phyloP scores from a whole-genome alignment of 2,888 invertebrate genomes.

The Hirtodrosophila trivittata region DNA sequence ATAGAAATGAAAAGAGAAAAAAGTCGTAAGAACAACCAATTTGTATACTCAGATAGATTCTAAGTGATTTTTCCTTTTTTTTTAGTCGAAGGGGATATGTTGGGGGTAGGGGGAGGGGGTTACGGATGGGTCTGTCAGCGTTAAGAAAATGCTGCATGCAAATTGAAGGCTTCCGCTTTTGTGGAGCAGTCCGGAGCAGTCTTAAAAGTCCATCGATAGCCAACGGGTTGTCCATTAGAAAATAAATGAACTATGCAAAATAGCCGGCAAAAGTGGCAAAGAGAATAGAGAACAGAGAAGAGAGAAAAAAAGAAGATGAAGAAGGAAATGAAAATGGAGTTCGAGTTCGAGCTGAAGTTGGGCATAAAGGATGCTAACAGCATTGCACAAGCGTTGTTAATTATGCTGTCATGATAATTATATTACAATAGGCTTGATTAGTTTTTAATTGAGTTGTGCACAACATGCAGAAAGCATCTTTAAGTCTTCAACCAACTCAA shows the following conservation, averaged over 20 bases:
- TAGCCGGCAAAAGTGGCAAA: conserved; percentile 34
- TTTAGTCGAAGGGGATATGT: neutral
- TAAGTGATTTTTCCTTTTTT: conserved; percentile 45
- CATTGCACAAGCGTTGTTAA: conserved; percentile 64
- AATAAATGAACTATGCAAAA: conserved; percentile 59
- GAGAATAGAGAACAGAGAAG: conserved; percentile 20
- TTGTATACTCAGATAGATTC: conserved; percentile 60
- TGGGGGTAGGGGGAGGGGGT: neutral
- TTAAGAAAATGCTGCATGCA: conserved; percentile 54
- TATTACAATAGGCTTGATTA: conserved; percentile 81
- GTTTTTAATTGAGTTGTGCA: conserved; percentile 78
- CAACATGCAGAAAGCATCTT: conserved; percentile 50
- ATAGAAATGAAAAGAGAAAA: conserved; percentile 20
- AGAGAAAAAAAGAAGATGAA: conserved; percentile 31
- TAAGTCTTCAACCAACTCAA: conserved; percentile 27
- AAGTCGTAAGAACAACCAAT: conserved; percentile 64
- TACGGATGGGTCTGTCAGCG: conserved; percentile 37
- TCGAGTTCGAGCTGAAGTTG: neutral
- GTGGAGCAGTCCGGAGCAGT: neutral
- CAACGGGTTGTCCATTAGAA: conserved; percentile 71
- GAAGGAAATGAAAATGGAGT: conserved; percentile 9
- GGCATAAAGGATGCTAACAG: conserved; percentile 2
- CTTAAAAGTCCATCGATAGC: conserved; percentile 67
- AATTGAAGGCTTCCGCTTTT: conserved; percentile 63
- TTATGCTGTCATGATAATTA: conserved; percentile 78